Conservation (phyloP, 2,888 invertebrate genomes). For the Diarsia brunnea region DNA sequence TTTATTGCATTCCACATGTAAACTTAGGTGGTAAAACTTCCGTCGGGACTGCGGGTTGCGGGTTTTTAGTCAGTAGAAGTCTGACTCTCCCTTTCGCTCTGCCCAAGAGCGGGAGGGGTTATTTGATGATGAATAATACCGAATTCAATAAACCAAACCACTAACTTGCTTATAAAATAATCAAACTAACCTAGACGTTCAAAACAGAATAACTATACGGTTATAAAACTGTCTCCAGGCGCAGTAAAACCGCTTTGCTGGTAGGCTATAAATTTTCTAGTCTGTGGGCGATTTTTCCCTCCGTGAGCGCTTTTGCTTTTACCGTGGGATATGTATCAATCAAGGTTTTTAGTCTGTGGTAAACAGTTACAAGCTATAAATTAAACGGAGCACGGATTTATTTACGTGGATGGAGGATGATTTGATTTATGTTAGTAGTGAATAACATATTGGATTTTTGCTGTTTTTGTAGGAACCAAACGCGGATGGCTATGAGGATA, state of each 20-base stretch:
- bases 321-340: conserved; percentile 51
- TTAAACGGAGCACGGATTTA: conserved; percentile 27
- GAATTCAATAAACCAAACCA: neutral
- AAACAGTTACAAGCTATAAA: conserved; percentile 45
- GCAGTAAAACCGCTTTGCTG: conserved; percentile 35
- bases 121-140: neutral
- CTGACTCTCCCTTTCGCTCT: too few relatives aligned
- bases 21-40: too few relatives aligned
- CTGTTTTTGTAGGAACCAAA: neutral
- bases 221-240: conserved; percentile 46
- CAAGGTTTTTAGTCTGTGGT: conserved; percentile 45
- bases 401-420: conserved; percentile 15
- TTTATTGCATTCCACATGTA: too few relatives aligned
- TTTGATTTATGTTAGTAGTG: conserved; percentile 21
- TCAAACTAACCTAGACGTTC: conserved; percentile 16
- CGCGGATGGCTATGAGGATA: neutral
- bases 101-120: too few relatives aligned
- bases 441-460: neutral
- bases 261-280: conserved; percentile 50
- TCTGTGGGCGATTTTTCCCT: conserved; percentile 33
- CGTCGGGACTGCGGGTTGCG: too few relatives aligned
- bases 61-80: too few relatives aligned
- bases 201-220: conserved; percentile 41
- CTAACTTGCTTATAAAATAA: conserved; percentile 8
- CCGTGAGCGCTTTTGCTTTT: conserved; percentile 26